Evolutionary conservation across 30 jellyfish, hydroid and myxozoan species (phyloP).

Genomic region (Mastigias papua): DNA sequence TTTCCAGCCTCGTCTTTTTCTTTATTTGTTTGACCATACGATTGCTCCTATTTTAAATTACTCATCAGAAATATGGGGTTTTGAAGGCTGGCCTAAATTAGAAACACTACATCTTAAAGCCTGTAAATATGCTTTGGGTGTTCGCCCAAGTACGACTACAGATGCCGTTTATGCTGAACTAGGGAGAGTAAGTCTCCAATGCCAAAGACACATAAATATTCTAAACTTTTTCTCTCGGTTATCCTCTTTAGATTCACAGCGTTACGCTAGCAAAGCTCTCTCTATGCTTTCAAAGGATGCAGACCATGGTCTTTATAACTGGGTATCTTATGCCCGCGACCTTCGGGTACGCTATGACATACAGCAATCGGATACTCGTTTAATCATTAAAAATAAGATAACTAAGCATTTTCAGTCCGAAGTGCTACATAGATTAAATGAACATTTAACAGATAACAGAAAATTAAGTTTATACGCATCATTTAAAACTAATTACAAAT

Average conservation of each 20-base stretch:
- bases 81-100: slow-evolving; percentile 44
- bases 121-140: slow-evolving; percentile 58
- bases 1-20: slow-evolving; percentile 49
- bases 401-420: slow-evolving; percentile 19
- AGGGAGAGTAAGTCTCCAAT: slow-evolving; percentile 42
- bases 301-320: slow-evolving; percentile 43
- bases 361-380: slow-evolving; percentile 37
- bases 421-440: slow-evolving; percentile 20
- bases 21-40: slow-evolving; percentile 32
- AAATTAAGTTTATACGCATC: slow-evolving; percentile 19
- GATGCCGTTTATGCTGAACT: slow-evolving; percentile 49
- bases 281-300: slow-evolving; percentile 29
- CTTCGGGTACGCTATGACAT: slow-evolving; percentile 31
- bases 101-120: slow-evolving; percentile 42
- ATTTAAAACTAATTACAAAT: slow-evolving; percentile 38
- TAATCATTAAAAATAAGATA: slow-evolving; percentile 22
- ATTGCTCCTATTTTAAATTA: slow-evolving; percentile 34
- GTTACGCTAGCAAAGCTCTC: slow-evolving; percentile 52
- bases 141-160: slow-evolving; percentile 33
- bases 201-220: slow-evolving; percentile 28
- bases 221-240: slow-evolving; percentile 26
- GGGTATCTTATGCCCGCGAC: slow-evolving; percentile 40
- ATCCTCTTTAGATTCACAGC: slow-evolving; percentile 19
- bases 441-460: slow-evolving; percentile 31
- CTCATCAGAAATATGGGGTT: slow-evolving; percentile 48